A percentile compares a stretch with the other conserved stretches of the same genome.
These are phyloP conservation scores for Virgularia gustaviana DNA, from an alignment of 92 coral and sea anemone genomes.

Conservation along the genomic window DNA sequence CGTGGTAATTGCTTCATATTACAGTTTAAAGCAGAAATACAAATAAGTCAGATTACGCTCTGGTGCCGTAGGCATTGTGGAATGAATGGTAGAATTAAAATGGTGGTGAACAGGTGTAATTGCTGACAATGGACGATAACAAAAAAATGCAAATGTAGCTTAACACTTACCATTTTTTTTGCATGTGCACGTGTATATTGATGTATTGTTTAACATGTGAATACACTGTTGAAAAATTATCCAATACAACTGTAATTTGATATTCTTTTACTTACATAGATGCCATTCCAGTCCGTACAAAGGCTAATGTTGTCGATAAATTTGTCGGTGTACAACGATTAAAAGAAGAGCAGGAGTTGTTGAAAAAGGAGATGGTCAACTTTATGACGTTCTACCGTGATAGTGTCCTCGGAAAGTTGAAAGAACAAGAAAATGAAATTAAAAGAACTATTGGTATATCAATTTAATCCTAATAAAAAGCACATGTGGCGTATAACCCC, in stretches of 20 bases:
- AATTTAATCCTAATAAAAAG: not conserved
- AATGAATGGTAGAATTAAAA: not conserved
- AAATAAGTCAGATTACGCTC: no score
- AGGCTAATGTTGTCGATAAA: constrained; percentile 21
- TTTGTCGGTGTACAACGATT: constrained; percentile 7
- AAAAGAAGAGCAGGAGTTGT: constrained; percentile 3
- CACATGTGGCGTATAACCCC: not conserved
- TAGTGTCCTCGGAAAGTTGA: constrained; percentile 1
- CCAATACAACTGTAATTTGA: no score
- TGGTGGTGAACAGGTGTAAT: not conserved
- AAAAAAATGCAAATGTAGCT: not conserved
- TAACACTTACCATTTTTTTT: no score
- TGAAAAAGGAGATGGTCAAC: constrained; percentile 12
- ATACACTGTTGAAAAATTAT: no score
- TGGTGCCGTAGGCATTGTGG: no score
- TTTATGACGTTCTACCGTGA: constrained; percentile 24
- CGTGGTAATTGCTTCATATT: not conserved
- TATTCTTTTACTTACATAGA: not conserved
- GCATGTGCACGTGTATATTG: no score
- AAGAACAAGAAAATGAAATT: not conserved
- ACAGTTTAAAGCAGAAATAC: not conserved
- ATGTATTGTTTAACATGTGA: no score
- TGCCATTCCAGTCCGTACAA: constrained; percentile 18
- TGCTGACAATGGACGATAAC: not conserved
- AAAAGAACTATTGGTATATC: constrained; percentile 9